Evolutionary conservation across 2,113 vertebrate species (phyloP).

Genomic region (Xiphophorus maculatus): DNA sequence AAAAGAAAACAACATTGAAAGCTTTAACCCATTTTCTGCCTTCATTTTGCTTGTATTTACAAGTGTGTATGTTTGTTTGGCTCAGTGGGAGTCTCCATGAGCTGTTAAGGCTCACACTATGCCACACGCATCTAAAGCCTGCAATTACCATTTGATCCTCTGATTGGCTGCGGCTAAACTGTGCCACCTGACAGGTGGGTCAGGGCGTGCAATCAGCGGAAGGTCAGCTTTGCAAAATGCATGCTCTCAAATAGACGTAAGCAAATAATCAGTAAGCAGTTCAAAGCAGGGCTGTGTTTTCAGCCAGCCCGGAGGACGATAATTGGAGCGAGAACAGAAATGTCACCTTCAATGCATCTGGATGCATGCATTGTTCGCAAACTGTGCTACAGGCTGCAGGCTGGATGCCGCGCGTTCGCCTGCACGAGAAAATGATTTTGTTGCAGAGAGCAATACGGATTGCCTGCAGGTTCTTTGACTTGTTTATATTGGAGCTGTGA

Average conservation of each 20-base stretch:
- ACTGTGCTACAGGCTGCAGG: neutral
- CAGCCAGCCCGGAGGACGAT: neutral
- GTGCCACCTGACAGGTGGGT: constrained; percentile 14
- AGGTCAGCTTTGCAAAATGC: constrained; percentile 7
- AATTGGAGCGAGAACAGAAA: constrained; percentile 23
- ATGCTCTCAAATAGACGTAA: constrained; percentile 4
- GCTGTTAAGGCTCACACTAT: constrained; percentile 25
- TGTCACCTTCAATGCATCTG: constrained; percentile 14
- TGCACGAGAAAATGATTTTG: constrained; percentile 10
- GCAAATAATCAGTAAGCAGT: constrained; percentile 25
- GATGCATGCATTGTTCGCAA: neutral
- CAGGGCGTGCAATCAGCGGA: constrained; percentile 24
- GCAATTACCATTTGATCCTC: constrained; percentile 52
- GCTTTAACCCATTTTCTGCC: constrained; percentile 7
- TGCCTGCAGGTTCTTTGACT: constrained; percentile 33
- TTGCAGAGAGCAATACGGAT: constrained; percentile 31
- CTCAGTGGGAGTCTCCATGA: constrained; percentile 2
- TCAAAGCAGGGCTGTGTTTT: constrained; percentile 32
- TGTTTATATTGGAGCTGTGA: constrained; percentile 28
- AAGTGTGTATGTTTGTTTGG: constrained; percentile 17
- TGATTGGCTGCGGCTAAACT: constrained; percentile 38
- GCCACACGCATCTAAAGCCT: constrained; percentile 36
- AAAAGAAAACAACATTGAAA: constrained; percentile 16
- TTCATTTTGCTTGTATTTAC: constrained; percentile 8
- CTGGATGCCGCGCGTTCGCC: constrained; percentile 1